Evolutionary conservation across 2,113 vertebrate genomes (phyloP).

Genomic region (Spheniscus mendiculus): DNA sequence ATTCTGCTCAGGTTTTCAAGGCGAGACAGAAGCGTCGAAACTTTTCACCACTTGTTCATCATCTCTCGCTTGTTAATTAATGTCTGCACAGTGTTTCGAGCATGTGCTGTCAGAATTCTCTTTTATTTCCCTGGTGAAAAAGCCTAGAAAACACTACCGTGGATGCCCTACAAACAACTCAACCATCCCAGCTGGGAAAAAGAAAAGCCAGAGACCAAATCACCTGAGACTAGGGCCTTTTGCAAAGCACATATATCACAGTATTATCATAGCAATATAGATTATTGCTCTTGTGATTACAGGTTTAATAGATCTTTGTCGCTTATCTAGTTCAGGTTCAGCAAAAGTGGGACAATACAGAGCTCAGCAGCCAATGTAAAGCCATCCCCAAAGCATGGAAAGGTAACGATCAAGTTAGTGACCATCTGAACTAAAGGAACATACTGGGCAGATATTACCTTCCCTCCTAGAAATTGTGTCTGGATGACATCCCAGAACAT

Average conservation of each 20-base stretch:
- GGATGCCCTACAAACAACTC: neutral
- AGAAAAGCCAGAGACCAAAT: neutral
- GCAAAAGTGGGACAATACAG: neutral
- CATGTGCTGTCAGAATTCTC: slow-evolving; percentile 28
- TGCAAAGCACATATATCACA: neutral
- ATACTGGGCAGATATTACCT: neutral
- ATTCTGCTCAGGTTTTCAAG: slow-evolving; percentile 43
- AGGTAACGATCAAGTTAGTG: neutral
- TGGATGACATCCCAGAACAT: neutral
- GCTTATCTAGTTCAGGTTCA: neutral
- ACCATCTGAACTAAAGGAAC: neutral
- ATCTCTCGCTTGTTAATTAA: slow-evolving; percentile 31
- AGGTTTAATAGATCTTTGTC: neutral
- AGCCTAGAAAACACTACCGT: neutral
- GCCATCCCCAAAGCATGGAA: neutral
- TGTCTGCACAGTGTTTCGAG: neutral
- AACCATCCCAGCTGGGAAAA: neutral
- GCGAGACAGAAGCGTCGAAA: neutral
- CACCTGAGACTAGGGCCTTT: neutral
- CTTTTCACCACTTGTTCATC: slow-evolving; percentile 50
- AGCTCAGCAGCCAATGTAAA: neutral
- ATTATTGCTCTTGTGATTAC: neutral
- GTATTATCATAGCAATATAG: neutral
- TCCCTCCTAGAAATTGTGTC: neutral
- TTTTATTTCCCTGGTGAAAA: neutral